Percentiles rank a stretch among this genome's conserved stretches.
phyloP scores from a whole-genome alignment of 2,113 vertebrate species.

The Chlamydotis undulata region DNA sequence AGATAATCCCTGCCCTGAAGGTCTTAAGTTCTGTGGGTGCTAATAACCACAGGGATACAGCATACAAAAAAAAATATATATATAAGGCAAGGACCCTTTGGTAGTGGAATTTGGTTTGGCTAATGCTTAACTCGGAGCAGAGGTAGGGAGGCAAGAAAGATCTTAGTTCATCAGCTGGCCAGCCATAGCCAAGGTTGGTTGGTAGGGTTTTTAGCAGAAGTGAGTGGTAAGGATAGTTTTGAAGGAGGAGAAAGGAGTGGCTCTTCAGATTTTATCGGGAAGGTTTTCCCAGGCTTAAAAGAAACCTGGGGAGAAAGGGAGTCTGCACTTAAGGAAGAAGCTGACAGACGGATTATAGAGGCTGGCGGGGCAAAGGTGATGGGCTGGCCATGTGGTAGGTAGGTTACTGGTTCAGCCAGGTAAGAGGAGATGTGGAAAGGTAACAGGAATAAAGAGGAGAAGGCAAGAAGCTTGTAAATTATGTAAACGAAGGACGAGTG shows the following conservation, averaged over 20 bases:
- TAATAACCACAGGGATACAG: not conserved
- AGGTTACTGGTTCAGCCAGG: not conserved
- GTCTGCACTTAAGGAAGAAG: not conserved
- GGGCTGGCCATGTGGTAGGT: not conserved
- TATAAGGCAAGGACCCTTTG: not conserved
- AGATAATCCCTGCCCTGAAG: not conserved
- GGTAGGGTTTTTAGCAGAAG: not conserved
- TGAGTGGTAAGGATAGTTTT: not conserved
- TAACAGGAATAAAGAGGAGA: constrained; percentile 15
- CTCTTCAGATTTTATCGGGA: constrained; percentile 19
- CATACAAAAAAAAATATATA: no score
- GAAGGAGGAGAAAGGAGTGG: constrained; percentile 44
- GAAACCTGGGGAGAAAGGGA: not conserved
- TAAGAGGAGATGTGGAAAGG: constrained; percentile 36
- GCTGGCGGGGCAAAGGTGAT: not conserved
- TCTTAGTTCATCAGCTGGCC: not conserved
- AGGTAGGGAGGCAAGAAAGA: not conserved
- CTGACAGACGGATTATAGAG: not conserved
- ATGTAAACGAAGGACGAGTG: not conserved
- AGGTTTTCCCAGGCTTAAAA: constrained; percentile 47
- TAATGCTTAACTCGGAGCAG: not conserved
- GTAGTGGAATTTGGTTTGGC: not conserved
- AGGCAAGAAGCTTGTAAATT: constrained; percentile 36
- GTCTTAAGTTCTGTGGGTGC: not conserved
- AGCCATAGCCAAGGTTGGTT: not conserved